Evolutionary conservation across 2,888 invertebrate genomes (phyloP).

Genomic region (Platerodrilus igneus): DNA sequence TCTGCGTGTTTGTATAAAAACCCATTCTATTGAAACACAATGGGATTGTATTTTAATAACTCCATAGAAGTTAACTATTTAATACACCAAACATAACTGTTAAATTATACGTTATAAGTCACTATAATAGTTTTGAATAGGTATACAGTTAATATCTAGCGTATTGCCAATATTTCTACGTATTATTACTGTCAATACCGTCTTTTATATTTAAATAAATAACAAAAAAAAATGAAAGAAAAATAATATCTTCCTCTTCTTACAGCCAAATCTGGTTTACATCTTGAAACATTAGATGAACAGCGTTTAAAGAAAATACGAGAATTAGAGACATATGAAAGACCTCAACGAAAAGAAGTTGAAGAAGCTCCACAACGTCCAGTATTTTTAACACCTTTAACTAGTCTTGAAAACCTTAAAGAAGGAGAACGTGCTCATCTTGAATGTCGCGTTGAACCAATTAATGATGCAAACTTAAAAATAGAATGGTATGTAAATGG

Average conservation of each 20-base stretch:
- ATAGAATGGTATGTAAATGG: slow-evolving; percentile 97
- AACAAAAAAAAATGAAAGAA: no score
- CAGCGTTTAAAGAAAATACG: slow-evolving; percentile 85
- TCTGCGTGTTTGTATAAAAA: no score
- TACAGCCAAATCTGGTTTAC: slow-evolving; percentile 76
- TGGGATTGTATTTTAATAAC: no score
- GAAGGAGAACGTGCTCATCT: slow-evolving; percentile 89
- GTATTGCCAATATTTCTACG: no score
- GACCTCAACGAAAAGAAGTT: slow-evolving; percentile 69
- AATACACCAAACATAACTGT: no score
- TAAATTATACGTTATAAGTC: no score
- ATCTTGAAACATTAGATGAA: slow-evolving; percentile 86
- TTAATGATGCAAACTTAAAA: slow-evolving; percentile 83
- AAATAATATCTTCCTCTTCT: slow-evolving; percentile 22
- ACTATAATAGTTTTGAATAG: no score
- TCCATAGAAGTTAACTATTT: no score
- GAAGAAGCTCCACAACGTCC: slow-evolving; percentile 78
- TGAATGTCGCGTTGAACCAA: slow-evolving; percentile 87
- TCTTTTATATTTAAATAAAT: slow-evolving; percentile 3
- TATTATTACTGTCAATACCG: no score
- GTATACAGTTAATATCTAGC: no score
- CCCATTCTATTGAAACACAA: no score
- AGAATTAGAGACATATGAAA: slow-evolving; percentile 76
- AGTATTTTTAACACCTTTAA: slow-evolving; percentile 86
- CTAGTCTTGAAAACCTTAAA: slow-evolving; percentile 79